phyloP scores from a whole-genome alignment of 2,888 invertebrate genomes.

The Anoplius nigerrimus region DNA sequence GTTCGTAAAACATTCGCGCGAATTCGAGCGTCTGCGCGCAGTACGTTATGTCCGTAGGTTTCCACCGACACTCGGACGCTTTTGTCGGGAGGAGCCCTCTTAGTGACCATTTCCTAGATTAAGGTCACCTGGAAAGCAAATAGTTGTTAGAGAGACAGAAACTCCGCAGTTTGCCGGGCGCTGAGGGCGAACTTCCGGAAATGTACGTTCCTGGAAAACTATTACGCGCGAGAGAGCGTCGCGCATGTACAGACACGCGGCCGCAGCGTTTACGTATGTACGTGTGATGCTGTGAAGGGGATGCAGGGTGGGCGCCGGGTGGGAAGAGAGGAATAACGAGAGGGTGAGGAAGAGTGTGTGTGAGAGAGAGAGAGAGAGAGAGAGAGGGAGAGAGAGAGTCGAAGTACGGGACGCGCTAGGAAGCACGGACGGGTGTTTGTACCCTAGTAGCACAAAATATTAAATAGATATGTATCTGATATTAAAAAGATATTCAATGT shows the following conservation, averaged over 20 bases:
- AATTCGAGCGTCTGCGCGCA: constrained; percentile 10
- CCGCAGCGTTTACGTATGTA: too few species aligned
- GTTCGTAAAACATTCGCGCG: constrained; percentile 23
- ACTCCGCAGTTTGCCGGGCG: constrained; percentile 10
- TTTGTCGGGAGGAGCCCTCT: constrained; percentile 42
- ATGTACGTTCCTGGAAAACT: constrained; percentile 41
- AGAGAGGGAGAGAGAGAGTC: too few species aligned
- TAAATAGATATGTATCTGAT: too few species aligned
- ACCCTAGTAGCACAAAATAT: too few species aligned
- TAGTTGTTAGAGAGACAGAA: constrained; percentile 46
- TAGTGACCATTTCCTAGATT: constrained; percentile 59
- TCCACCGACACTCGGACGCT: constrained; percentile 21
- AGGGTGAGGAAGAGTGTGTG: too few species aligned
- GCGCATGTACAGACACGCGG: neutral
- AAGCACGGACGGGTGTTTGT: too few species aligned
- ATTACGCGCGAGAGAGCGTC: constrained; percentile 28
- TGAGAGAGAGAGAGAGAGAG: too few species aligned
- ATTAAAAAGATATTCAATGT: too few species aligned
- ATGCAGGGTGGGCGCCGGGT: neutral
- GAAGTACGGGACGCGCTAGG: too few species aligned
- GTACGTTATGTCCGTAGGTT: constrained; percentile 13
- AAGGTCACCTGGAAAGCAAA: constrained; percentile 59
- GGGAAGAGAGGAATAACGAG: neutral
- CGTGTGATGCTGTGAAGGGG: neutral
- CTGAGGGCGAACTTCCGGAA: constrained; percentile 38